Evolutionary conservation across 2,888 invertebrate genomes (phyloP), one percentile per base, ranked within the genome.

Genomic region (Bellardia pandia): DNA sequence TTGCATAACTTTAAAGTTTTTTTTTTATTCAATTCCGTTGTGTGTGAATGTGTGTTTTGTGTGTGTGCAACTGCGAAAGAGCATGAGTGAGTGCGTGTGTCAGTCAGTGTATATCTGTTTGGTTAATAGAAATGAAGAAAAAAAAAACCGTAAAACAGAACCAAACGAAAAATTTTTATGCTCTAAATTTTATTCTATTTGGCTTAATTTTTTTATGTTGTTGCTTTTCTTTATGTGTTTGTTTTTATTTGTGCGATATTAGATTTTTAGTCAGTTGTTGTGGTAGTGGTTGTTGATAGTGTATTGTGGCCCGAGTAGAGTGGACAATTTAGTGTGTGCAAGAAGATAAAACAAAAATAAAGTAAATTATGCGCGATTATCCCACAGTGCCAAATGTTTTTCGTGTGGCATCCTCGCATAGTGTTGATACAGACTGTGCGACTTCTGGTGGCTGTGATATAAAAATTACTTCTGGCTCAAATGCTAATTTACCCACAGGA

Each of bases 321-420:
- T 62, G 40, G 64, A 77, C 79, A 71, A 75, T 60, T 72, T 71
- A 68, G 83, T 69, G 66, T 79, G 72, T 79, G 72, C 14, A 56
- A 62, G 42, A 60, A 69, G 30, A 82, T 68, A 76, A 82, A 75
- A 69, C 40, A 56, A 71, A 69, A 45, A 77, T 75, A 77, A 74
- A 75, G 48, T 68, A 51, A 53, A 89, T 86, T 86, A 93, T 93
- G 93, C 92, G 91, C 88, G 92, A 93, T 90, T 92, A 92, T 91
- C 91, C 91, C 11, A 90, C 91, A 74, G 91, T 93, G 88, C 93
- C 93, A 81, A 93, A 92, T 91, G 93, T 93, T 45, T 93, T 93
- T 90, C 93, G 93, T 76, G 92, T 91, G 80, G 91, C 91, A 68
- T 93, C 93, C 76, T 90, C 91, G 45, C 92, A 92, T 78, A 92